phyloP scores from a whole-genome alignment of 1,140 invertebrate species.

The Heliconius hewitsoni region DNA sequence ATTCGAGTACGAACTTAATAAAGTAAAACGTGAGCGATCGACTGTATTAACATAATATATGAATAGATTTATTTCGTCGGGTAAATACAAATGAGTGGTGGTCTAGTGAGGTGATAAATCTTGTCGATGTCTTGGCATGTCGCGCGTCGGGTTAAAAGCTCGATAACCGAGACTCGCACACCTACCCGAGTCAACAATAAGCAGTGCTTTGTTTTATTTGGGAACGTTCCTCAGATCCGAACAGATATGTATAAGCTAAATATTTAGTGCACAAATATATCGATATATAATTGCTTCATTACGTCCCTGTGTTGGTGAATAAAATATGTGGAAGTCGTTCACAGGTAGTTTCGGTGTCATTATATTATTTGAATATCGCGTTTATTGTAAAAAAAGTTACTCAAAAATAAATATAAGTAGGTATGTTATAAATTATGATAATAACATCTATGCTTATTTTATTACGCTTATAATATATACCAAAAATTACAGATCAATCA shows the following conservation, averaged over 20 bases:
- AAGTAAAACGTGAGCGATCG: constrained; percentile 5
- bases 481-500: too few species aligned
- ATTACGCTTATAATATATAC: too few species aligned
- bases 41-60: not conserved
- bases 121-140: constrained; percentile 75
- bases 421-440: too few species aligned
- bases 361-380: not conserved
- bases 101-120: constrained; percentile 78
- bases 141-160: constrained; percentile 80
- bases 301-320: constrained; percentile 79
- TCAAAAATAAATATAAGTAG: too few species aligned
- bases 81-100: constrained; percentile 77
- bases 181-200: constrained; percentile 78
- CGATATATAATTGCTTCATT: constrained; percentile 82
- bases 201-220: constrained; percentile 77
- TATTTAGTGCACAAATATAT: constrained; percentile 81
- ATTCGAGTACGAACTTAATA: not conserved
- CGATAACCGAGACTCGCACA: constrained; percentile 78
- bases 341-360: constrained; percentile 58
- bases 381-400: too few species aligned
- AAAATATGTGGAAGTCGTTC: constrained; percentile 79
- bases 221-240: constrained; percentile 58
- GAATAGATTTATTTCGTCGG: constrained; percentile 64
- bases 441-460: too few species aligned
- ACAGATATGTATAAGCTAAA: constrained; percentile 72